Percentiles rank a stretch among this genome's conserved stretches.
Evolutionary conservation across 2,888 invertebrate genomes (phyloP).

Genomic region (Cryptus viduatorius): DNA sequence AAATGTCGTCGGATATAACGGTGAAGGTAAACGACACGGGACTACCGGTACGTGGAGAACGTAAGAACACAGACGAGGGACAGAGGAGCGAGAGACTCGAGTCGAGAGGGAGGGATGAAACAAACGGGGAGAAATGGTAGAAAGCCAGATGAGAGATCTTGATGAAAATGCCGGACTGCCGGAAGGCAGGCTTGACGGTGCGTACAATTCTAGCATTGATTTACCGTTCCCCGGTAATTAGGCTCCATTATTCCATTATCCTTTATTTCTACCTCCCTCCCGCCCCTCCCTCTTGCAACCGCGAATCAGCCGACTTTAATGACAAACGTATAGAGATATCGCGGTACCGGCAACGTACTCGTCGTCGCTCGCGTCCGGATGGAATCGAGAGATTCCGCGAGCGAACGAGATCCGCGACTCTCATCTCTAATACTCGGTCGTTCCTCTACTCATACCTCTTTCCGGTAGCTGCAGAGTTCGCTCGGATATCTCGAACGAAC

Average conservation of each 20-base stretch:
- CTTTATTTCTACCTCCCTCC: slow-evolving; percentile 50
- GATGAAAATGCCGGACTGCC: slow-evolving; percentile 43
- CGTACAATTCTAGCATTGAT: slow-evolving; percentile 66
- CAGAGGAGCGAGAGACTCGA: too few relatives aligned
- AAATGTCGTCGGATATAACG: slow-evolving; percentile 56
- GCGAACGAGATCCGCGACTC: slow-evolving; percentile 43
- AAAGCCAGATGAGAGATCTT: slow-evolving; percentile 47
- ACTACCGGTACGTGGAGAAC: slow-evolving; percentile 20
- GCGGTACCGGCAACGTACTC: slow-evolving; percentile 11
- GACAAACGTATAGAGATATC: slow-evolving; percentile 58
- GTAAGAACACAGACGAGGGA: neutral
- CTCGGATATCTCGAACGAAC: slow-evolving; percentile 25
- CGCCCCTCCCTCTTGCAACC: neutral
- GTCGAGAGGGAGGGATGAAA: slow-evolving; percentile 22
- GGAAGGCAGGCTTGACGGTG: slow-evolving; percentile 56
- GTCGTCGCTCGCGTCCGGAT: slow-evolving; percentile 19
- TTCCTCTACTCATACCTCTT: slow-evolving; percentile 11
- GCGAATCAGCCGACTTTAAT: slow-evolving; percentile 55
- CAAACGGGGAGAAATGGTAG: slow-evolving; percentile 25
- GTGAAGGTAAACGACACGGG: slow-evolving; percentile 44
- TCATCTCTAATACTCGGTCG: slow-evolving; percentile 19
- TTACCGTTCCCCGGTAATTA: slow-evolving; percentile 64
- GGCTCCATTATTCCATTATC: slow-evolving; percentile 67
- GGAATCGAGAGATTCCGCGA: slow-evolving; percentile 56
- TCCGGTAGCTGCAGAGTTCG: slow-evolving; percentile 10